Evolutionary conservation across 2,888 invertebrate genomes (phyloP).

Genomic region (Noctua comes): DNA sequence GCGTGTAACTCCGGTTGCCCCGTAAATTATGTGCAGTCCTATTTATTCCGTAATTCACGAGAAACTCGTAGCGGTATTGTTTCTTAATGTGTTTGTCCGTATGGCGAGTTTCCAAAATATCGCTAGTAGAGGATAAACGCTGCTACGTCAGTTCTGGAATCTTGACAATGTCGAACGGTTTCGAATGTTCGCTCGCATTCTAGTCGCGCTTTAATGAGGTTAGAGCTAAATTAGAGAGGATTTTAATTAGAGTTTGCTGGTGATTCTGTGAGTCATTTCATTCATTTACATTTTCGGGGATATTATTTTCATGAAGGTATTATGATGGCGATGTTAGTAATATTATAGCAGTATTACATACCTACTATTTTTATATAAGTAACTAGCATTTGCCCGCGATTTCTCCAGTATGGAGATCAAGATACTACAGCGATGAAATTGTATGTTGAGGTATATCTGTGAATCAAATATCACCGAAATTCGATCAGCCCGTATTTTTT

Average conservation of each 20-base stretch:
- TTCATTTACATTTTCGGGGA: background rate
- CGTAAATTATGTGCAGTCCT: constrained; percentile 20
- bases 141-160: constrained; percentile 44
- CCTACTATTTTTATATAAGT: background rate
- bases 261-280: background rate
- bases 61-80: constrained; percentile 30
- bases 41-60: constrained; percentile 35
- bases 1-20: background rate
- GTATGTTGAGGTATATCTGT: background rate
- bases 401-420: background rate
- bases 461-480: background rate
- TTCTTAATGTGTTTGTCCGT: constrained; percentile 47
- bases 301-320: background rate
- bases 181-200: constrained; percentile 28
- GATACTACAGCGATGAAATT: background rate
- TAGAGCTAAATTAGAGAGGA: constrained; percentile 1
- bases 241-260: background rate
- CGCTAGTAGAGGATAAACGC: constrained; percentile 24
- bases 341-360: no score
- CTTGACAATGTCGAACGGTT: constrained; percentile 47
- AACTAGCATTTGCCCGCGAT: background rate
- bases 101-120: constrained; percentile 59
- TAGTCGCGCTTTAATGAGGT: constrained; percentile 16
- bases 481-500: background rate
- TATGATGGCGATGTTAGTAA: background rate